Percentiles rank a stretch among this genome's conserved stretches.
Evolutionary conservation across 2,888 invertebrate genomes (phyloP).

Genomic region (Eupithecia subfuscata): DNA sequence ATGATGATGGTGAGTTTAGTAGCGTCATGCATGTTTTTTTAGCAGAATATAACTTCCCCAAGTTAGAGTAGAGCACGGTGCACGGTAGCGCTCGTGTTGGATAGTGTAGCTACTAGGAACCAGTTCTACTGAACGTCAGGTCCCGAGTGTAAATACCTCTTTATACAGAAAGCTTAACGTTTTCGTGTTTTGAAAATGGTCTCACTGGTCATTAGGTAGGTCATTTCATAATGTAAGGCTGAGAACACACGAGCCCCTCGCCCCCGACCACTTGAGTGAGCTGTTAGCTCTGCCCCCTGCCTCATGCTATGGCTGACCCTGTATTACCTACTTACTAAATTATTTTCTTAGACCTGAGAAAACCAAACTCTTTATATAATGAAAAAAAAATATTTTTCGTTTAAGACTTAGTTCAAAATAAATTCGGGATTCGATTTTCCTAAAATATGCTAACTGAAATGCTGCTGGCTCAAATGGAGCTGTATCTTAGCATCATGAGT

Average conservation of each 20-base stretch:
- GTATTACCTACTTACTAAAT: no score
- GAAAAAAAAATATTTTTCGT: no score
- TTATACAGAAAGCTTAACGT: constrained; percentile 12
- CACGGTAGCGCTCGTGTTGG: background rate
- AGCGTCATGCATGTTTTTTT: background rate
- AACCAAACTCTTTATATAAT: no score
- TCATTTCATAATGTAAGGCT: constrained; percentile 8
- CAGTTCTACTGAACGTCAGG: background rate
- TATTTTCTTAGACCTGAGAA: no score
- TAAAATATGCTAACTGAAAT: no score
- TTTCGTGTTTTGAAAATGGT: constrained; percentile 24
- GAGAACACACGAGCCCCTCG: background rate
- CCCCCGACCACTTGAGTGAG: background rate
- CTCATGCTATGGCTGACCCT: no score
- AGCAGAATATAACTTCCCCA: no score
- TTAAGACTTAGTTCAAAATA: no score
- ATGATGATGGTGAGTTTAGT: background rate
- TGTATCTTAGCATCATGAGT: no score
- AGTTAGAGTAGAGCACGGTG: background rate
- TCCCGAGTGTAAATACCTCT: background rate
- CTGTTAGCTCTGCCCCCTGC: background rate
- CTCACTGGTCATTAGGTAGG: constrained; percentile 20
- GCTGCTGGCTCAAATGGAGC: no score
- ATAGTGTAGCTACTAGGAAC: background rate
- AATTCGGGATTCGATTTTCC: no score